phyloP scores from a whole-genome alignment of 2,113 vertebrate genomes.

The Micronycteris hirsuta region DNA sequence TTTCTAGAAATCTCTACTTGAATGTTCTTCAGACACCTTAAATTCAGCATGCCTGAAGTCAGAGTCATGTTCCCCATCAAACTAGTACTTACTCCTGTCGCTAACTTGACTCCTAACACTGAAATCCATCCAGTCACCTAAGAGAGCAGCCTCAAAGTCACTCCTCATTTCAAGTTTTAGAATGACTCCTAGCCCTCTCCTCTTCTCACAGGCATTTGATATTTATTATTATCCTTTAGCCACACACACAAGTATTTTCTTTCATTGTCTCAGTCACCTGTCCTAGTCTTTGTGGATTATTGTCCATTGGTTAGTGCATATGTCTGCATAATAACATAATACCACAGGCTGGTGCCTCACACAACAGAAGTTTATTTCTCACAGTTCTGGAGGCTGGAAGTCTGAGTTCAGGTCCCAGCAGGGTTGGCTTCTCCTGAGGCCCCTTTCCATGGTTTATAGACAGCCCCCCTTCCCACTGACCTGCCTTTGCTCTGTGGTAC shows the following conservation, averaged over 20 bases:
- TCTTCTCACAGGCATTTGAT: neutral
- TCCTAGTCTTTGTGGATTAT: neutral
- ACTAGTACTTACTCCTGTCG: neutral
- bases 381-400: neutral
- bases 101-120: neutral
- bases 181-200: neutral
- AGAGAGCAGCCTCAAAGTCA: neutral
- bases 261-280: neutral
- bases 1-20: neutral
- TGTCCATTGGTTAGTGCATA: neutral
- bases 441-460: neutral
- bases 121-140: neutral
- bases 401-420: neutral
- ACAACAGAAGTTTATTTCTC: neutral
- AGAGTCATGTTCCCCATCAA: neutral
- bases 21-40: neutral
- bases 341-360: neutral
- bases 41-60: neutral
- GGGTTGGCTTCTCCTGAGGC: neutral
- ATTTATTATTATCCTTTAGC: neutral
- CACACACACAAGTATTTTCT: neutral
- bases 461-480: neutral
- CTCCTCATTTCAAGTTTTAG: neutral
- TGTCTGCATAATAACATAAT: neutral
- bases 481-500: neutral